Conservation (phyloP, 35 echinoderm and acorn worm genomes). For the Ptychodera flava region DNA sequence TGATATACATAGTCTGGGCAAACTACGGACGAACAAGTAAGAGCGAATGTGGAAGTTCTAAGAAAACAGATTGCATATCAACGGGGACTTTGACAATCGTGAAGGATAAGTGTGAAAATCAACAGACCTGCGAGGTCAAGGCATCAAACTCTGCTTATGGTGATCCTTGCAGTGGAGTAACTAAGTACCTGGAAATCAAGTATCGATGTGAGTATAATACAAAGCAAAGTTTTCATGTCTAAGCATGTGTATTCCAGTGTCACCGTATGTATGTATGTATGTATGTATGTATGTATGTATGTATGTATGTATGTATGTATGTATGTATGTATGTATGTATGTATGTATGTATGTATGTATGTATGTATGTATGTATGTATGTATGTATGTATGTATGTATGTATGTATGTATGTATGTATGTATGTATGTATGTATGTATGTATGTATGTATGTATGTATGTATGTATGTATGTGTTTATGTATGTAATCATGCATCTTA, state of each 20-base stretch:
- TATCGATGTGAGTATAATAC: no score
- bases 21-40: no score
- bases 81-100: no score
- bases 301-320: background rate
- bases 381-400: background rate
- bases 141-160: no score
- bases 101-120: no score
- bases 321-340: background rate
- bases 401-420: background rate
- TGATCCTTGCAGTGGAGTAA: no score
- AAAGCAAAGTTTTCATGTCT: no score
- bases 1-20: no score
- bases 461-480: background rate
- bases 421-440: background rate
- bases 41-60: no score
- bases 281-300: background rate
- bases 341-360: background rate
- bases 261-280: background rate
- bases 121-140: no score
- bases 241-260: background rate
- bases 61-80: no score
- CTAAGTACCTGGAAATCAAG: no score
- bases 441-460: background rate
- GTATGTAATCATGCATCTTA: background rate
- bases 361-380: background rate